Conservation (phyloP, 1,140 invertebrate species). For the Reticulitermes speratus region DNA sequence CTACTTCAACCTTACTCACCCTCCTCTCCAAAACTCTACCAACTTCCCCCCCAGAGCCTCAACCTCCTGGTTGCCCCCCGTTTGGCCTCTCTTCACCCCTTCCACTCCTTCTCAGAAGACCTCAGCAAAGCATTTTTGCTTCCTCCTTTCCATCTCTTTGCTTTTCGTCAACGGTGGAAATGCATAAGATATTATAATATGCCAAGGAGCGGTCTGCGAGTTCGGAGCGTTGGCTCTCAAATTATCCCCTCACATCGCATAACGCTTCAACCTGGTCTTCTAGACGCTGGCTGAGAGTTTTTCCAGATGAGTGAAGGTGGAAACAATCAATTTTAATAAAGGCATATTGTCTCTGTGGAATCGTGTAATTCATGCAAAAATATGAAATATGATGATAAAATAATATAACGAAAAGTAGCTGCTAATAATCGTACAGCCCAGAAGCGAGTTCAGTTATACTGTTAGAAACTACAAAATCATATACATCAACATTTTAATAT, state of each 20-base stretch:
- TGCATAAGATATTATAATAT: constrained; percentile 15
- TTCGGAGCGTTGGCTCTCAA: not conserved
- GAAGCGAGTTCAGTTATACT: not conserved
- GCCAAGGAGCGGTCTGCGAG: not conserved
- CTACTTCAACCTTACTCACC: not conserved
- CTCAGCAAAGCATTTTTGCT: not conserved
- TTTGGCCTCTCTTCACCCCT: constrained; percentile 10
- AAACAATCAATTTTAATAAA: constrained; percentile 20
- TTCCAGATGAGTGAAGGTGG: constrained; percentile 14
- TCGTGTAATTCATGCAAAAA: constrained; percentile 19
- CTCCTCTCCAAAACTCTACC: not conserved
- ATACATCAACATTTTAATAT: not conserved
- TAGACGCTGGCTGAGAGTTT: not conserved
- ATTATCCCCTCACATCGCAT: constrained; percentile 9
- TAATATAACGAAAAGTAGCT: not conserved
- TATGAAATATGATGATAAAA: constrained; percentile 17
- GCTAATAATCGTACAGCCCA: not conserved
- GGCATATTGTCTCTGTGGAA: not conserved
- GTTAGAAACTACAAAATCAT: not conserved
- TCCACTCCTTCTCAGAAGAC: not conserved
- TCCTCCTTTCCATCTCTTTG: not conserved
- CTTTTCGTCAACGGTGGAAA: constrained; percentile 3
- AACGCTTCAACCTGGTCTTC: not conserved
- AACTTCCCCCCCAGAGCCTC: not conserved
- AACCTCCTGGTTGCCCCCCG: constrained; percentile 3